Percentiles rank a stretch among this genome's conserved stretches.
These are phyloP conservation scores for Polyommatus iphigenia DNA, from an alignment of 2,888 invertebrate species.

Conservation along the genomic window DNA sequence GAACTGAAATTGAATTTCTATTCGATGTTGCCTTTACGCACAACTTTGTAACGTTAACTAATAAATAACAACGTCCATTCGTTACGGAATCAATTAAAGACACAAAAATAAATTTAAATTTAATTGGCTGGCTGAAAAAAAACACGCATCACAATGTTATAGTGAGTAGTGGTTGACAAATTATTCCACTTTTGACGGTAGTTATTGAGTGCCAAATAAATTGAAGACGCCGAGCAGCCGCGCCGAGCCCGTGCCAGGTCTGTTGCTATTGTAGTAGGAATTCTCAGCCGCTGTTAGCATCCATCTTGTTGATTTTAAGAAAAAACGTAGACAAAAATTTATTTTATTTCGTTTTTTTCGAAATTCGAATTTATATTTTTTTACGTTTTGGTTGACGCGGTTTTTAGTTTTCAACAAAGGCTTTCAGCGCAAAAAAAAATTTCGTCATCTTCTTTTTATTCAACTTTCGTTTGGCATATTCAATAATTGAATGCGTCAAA, in stretches of 20 bases:
- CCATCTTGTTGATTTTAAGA: constrained; percentile 63
- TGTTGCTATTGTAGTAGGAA: constrained; percentile 65
- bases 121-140: constrained; percentile 28
- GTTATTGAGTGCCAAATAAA: constrained; percentile 74
- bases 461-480: too few relatives aligned
- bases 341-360: background rate
- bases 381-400: background rate
- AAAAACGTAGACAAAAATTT: constrained; percentile 50
- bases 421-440: background rate
- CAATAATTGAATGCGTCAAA: too few relatives aligned
- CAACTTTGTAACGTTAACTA: background rate
- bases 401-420: background rate
- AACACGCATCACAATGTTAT: constrained; percentile 21
- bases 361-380: background rate
- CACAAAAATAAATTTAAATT: constrained; percentile 28
- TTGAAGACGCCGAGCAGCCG: constrained; percentile 72
- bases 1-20: background rate
- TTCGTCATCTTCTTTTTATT: too few relatives aligned
- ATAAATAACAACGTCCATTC: background rate
- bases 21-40: background rate
- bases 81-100: constrained; percentile 13
- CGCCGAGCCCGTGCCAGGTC: constrained; percentile 60
- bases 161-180: constrained; percentile 48
- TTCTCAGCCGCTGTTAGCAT: constrained; percentile 69
- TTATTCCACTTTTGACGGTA: constrained; percentile 59